Base-by-base conservation (phyloP, 2,888 invertebrate species). In the Synergus umbraculus region DNA sequence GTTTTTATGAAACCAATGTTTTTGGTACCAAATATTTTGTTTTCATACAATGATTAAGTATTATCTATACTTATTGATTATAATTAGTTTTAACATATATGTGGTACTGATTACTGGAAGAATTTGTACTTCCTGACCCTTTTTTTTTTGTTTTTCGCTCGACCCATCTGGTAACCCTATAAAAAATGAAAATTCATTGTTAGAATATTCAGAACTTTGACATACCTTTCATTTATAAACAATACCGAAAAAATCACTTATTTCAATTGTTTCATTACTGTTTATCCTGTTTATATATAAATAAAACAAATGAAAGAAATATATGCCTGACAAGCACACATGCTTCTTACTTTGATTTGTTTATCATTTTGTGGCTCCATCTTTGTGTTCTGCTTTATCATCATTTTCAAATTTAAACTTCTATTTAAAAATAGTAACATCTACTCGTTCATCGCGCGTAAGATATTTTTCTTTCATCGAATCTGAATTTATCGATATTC, bases 341-440 rank as follows among this genome's bases (percentile, higher is more conserved):
- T 69, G 69, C 2, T 3, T 29, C 29, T 4, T 3, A 5, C 37
- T 37, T 37, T 37, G 37, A 12, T n/a, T 29, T 69, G 18, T 46
- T 69, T 69, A 18, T 69, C 15, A 13, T 49, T 22, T 49, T 69
- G 69, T 69, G 29, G 29, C 49, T 46, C 69, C 69, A 69, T 69
- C 46, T 5, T 29, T 18, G 22, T 46, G 4, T 29, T 29, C 69
- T 69, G 29, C 29, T 49, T 69, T 69, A 69, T 29, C 69, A 4
- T 15, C 46, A 15, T 46, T 22, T 43, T 67, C 12, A 44, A 22
- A 4, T 64, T 64, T 64, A n/a, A 60, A n/a, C 18, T n/a, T n/a
- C 18, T n/a, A n/a, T 60, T 60, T 29, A 29, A 60, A 13, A n/a
- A 60, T 37, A 0, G 4, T 3, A 37, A 5, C 37, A 37, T 37